A percentile compares a stretch with the other conserved stretches of the same genome.
These are phyloP conservation scores for Pipra filicauda DNA, from an alignment of 2,113 vertebrate genomes.

Conservation along the genomic window DNA sequence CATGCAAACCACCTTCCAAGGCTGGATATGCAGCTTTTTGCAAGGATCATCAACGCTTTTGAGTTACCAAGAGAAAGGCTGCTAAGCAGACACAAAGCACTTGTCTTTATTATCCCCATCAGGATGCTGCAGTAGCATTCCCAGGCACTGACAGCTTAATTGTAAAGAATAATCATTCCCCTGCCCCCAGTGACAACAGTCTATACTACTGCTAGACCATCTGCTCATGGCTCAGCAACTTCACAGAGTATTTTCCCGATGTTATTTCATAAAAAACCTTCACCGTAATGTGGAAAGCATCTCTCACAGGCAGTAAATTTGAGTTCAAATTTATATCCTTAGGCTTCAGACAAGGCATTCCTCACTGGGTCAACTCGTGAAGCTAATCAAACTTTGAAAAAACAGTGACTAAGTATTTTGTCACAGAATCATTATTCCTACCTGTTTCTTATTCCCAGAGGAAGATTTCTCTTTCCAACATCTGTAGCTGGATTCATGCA, in stretches of 20 bases:
- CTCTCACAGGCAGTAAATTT: not conserved
- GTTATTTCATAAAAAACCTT: not conserved
- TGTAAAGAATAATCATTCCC: not conserved
- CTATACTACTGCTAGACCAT: not conserved
- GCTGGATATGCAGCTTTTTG: not conserved
- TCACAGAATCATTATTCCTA: slow-evolving; percentile 36
- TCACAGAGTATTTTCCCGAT: not conserved
- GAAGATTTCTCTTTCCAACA: slow-evolving; percentile 95
- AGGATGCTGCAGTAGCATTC: not conserved
- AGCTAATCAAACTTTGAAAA: not conserved
- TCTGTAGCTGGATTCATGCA: slow-evolving; percentile 99
- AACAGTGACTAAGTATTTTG: not conserved
- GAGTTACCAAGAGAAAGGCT: not conserved
- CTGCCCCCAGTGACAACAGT: not conserved
- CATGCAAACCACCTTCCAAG: not conserved
- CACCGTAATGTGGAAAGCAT: not conserved
- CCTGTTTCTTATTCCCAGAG: slow-evolving; percentile 95
- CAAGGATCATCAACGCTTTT: not conserved
- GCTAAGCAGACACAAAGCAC: not conserved
- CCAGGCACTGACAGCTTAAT: not conserved
- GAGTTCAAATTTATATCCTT: not conserved
- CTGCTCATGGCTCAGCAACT: not conserved
- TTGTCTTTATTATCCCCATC: not conserved
- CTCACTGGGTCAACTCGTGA: not conserved
- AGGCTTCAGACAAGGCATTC: not conserved